Conservation (phyloP, 53 echinoderm and acorn worm genomes). For the Crossaster papposus region DNA sequence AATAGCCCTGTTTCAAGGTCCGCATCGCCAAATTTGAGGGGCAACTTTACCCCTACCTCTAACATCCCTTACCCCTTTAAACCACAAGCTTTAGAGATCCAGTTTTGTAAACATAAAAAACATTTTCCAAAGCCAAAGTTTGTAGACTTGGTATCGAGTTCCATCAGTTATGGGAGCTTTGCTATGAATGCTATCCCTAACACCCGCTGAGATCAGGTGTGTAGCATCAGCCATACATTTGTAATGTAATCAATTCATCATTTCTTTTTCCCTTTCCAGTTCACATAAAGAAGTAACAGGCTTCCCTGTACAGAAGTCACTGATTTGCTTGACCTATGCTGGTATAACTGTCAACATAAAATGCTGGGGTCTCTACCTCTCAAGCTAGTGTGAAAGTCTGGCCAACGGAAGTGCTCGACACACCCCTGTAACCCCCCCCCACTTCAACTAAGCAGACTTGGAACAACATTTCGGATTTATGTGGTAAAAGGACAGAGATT, state of each 20-base stretch:
- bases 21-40: too few species aligned
- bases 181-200: neutral
- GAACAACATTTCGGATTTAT: neutral
- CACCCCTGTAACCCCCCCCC: neutral
- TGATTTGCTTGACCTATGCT: neutral
- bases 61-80: too few species aligned
- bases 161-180: neutral
- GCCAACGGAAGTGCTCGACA: neutral
- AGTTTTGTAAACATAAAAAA: too few species aligned
- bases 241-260: slow-evolving; percentile 10
- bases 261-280: neutral
- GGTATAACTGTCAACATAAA: slow-evolving; percentile 2
- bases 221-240: neutral
- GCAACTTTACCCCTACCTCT: too few species aligned
- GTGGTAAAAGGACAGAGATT: neutral
- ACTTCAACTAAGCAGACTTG: neutral
- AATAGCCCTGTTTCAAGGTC: too few species aligned
- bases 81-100: too few species aligned
- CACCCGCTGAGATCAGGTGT: slow-evolving; percentile 31
- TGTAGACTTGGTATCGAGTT: neutral
- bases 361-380: neutral
- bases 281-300: slow-evolving; percentile 7
- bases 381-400: neutral
- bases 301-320: neutral
- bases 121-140: too few species aligned